Conservation (phyloP, 1,140 invertebrate genomes). For the Zaprionus lachaisei region DNA sequence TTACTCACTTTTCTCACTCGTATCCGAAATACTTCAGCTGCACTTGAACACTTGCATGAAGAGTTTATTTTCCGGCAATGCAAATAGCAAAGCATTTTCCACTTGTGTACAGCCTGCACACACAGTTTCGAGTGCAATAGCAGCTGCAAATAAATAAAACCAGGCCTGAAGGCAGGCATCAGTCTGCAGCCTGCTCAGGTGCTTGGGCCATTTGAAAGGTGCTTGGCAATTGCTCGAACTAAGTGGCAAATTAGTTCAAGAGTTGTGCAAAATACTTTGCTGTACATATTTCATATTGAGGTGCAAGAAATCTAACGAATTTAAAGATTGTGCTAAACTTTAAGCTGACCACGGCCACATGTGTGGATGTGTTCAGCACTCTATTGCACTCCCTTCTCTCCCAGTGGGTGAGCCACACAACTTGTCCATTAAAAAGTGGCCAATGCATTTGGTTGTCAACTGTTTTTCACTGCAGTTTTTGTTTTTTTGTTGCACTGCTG, state of each 20-base stretch:
- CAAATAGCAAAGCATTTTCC: conserved; percentile 30
- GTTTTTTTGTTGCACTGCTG: conserved; percentile 48
- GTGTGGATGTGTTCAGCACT: background rate
- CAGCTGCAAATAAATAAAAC: conserved; percentile 2
- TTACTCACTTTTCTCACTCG: background rate
- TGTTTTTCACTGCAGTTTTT: conserved; percentile 46
- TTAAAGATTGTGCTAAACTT: background rate
- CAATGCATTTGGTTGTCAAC: conserved; percentile 69
- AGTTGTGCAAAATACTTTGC: background rate
- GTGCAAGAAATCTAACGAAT: background rate
- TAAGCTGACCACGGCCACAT: conserved; percentile 1
- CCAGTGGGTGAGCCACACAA: conserved; percentile 6
- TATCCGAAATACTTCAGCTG: background rate
- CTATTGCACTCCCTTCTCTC: background rate
- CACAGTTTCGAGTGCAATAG: background rate
- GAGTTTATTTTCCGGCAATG: conserved; percentile 22
- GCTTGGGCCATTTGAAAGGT: background rate
- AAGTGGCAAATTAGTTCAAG: conserved; percentile 15
- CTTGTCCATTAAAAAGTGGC: conserved; percentile 61
- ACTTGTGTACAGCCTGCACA: conserved; percentile 12
- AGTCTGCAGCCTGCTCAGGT: background rate
- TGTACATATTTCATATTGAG: background rate
- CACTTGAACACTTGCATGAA: conserved; percentile 22
- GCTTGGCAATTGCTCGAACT: background rate
- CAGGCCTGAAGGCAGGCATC: background rate